Evolutionary conservation across 2,888 invertebrate species (phyloP).

Genomic region (Oxyscelio sp.): DNA sequence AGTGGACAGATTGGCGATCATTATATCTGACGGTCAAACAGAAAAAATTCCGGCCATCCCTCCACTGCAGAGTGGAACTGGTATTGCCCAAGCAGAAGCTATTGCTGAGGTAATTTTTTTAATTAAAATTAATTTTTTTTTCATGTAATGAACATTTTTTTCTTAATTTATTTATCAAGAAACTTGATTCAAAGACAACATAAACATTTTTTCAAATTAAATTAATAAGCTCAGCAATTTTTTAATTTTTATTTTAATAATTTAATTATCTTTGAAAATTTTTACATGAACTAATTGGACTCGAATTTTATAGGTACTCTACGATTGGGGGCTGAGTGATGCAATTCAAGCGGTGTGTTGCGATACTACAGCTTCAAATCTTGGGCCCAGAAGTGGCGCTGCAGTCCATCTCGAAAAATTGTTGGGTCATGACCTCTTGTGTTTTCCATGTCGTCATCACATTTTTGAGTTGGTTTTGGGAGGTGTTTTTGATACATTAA

Average conservation of each 20-base stretch:
- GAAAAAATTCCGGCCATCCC: constrained; percentile 43
- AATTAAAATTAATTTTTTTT: no score
- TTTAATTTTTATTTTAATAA: no score
- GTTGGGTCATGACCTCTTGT: constrained; percentile 48
- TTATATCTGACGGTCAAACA: constrained; percentile 27
- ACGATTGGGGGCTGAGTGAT: constrained; percentile 2
- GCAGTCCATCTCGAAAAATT: not conserved
- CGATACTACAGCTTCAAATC: constrained; percentile 15
- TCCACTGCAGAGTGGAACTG: constrained; percentile 20
- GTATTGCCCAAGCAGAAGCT: not conserved
- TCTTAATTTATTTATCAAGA: no score
- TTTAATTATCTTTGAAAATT: no score
- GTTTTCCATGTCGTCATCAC: constrained; percentile 75
- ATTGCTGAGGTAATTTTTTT: not conserved
- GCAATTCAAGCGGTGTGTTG: constrained; percentile 14
- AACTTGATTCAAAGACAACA: no score
- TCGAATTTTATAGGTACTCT: no score
- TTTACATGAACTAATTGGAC: no score
- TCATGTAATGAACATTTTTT: no score
- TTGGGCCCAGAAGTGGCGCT: constrained; percentile 9
- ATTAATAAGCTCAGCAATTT: no score
- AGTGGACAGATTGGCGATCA: constrained; percentile 42
- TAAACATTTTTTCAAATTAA: no score
- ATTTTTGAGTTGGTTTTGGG: no score
- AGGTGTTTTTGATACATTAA: constrained; percentile 53